Evolutionary conservation across 2,888 invertebrate species (phyloP), one percentile per base, ranked within the genome.

Genomic region (Drosophila buzzatii): DNA sequence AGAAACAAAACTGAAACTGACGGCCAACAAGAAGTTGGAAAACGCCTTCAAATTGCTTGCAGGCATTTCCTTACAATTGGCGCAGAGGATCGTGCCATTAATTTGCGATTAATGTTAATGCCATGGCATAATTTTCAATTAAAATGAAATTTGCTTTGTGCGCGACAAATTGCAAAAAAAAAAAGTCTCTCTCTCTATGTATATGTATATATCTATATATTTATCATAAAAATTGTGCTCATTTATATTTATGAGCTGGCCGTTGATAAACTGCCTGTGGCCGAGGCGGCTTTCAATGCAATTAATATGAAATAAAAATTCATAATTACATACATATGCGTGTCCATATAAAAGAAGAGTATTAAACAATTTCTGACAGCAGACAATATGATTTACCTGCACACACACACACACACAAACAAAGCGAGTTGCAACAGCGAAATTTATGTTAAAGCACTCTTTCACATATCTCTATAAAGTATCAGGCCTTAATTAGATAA

Each of bases 91-190:
- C 51, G 47, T 6, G 62, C 70, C 81, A 82, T 85, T 76, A 85
- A 85, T 76, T 73, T 73, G 59, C 68, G 79, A 72, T 81, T 85
- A 85, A 85, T 87, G 81, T 79, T 84, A 85, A 75, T 85, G 88
- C 85, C 79, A 60, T 63, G 72, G 83, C 88, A 85, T 85, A 83
- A 88, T 85, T 85, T 85, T 88, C 88, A 85, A 85, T 85, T 85
- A 88, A 88, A 85, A 83, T 83, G 68, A 88, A 85, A 85, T 88
- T 85, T 85, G 88, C 83, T 85, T 86, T 80, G 77, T 79, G 76
- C 68, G 71, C 81, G 85, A 88, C 79, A 87, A 85, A 85, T 81
- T 85, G 82, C 80, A 58, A 72, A 66, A 73, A 70, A 73, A 58
- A 41, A 49, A 2, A 2, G n/a, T n/a, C n/a, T n/a, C n/a, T n/a